Base-by-base conservation (phyloP, 2,113 vertebrate species). In the Anhinga anhinga region DNA sequence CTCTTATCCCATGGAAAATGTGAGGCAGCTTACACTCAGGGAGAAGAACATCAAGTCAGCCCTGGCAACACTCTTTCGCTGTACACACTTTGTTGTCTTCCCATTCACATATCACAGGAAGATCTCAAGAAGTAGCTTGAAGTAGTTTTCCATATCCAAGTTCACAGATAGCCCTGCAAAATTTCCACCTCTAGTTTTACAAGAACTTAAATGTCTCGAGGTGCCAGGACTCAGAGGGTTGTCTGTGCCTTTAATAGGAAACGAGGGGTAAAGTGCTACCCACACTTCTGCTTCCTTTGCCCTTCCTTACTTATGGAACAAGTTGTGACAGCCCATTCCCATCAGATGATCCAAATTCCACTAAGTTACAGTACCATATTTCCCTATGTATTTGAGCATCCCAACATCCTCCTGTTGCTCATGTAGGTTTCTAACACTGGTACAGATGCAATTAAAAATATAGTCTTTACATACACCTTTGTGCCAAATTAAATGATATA, bases 201-300 rank as follows among this genome's bases (percentile, higher is more conserved):
- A 32, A 55, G 59, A 81, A 49, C 5, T 34, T 36, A 36, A 40
- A 53, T 32, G 83, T 86, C 38, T 77, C 32, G 71, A 15, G 42
- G 13, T 36, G 21, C 14, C 47, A 70, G 69, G 42, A 49, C 40
- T 81, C 4, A 1, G 47, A 50, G 13, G 0, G 5, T 22, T 86
- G 30, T 12, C 30, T 42, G 36, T 80, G 18, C 21, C 42, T 55
- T 42, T 49, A 53, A 13, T 0, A 34, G 8, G 36, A 56, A 92
- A 66, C n/a, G 61, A 42, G 16, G 25, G 15, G 15, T 63, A 52
- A 92, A 83, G 66, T 0, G 0, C 30, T 50, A n/a, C 20, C 11
- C 20, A n/a, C 12, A 5, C 11, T 79, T 82, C 5, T n/a, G 38
- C n/a, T 80, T 85, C 52, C 71, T 82, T 77, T 81, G 17, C 32